Evolutionary conservation across 2,888 invertebrate genomes (phyloP).

Genomic region (Pocota personata): DNA sequence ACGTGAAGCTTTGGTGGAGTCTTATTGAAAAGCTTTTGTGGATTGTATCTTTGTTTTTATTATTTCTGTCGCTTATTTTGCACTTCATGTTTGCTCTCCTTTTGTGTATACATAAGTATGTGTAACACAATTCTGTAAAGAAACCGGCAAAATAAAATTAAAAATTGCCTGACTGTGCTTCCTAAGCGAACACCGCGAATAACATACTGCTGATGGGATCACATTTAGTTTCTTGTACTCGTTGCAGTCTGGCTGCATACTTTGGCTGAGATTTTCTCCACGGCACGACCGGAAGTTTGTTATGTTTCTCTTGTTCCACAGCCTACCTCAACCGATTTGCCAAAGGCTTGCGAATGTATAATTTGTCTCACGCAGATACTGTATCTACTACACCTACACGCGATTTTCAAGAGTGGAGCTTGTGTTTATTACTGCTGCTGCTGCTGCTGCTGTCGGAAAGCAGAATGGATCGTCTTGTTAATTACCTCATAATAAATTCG

Average conservation of each 20-base stretch:
- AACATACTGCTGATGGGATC: constrained; percentile 34
- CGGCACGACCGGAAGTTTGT: constrained; percentile 51
- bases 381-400: constrained; percentile 6
- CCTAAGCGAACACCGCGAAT: constrained; percentile 22
- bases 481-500: not conserved
- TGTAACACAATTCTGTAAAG: constrained; percentile 25
- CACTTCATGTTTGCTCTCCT: not conserved
- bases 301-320: constrained; percentile 23
- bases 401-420: not conserved
- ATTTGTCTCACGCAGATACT: constrained; percentile 22
- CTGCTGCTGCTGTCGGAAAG: not conserved
- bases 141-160: constrained; percentile 46
- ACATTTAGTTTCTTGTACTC: not conserved
- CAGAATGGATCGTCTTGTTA: constrained; percentile 30
- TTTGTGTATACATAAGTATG: constrained; percentile 43
- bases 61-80: not conserved
- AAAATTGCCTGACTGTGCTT: constrained; percentile 8
- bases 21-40: constrained; percentile 50
- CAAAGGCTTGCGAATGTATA: constrained; percentile 10
- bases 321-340: constrained; percentile 47
- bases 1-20: constrained; percentile 55
- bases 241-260: not conserved
- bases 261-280: constrained; percentile 17
- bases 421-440: not conserved
- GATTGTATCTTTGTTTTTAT: constrained; percentile 51